phyloP scores from a whole-genome alignment of 92 coral and sea anemone genomes.

The Scolanthus callimorphus region DNA sequence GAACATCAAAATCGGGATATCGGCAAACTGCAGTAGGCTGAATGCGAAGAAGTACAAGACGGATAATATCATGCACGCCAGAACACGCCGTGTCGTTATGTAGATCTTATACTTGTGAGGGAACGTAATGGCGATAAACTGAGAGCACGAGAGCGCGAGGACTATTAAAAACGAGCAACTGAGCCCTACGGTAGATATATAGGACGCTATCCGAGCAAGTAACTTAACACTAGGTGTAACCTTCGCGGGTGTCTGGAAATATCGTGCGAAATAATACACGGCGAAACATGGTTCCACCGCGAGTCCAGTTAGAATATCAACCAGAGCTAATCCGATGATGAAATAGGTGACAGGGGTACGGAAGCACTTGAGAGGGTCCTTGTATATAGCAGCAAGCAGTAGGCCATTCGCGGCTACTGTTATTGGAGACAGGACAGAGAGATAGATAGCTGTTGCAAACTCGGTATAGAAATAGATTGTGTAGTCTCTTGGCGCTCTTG shows the following conservation, averaged over 20 bases:
- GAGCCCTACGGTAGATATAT: conserved; percentile 39
- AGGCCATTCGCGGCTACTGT: conserved; percentile 66
- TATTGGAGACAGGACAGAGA: conserved; percentile 56
- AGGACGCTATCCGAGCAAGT: conserved; percentile 21
- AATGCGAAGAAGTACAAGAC: conserved; percentile 52
- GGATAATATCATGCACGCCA: conserved; percentile 18
- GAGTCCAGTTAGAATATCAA: conserved; percentile 62
- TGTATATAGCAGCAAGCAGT: conserved; percentile 54
- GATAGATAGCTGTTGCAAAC: conserved; percentile 43
- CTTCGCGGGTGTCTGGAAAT: conserved; percentile 8
- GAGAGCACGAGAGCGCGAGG: conserved; percentile 58
- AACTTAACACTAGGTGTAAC: conserved; percentile 12
- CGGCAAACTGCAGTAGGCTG: conserved; percentile 39
- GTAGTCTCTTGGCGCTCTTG: conserved; percentile 2
- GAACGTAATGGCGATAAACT: conserved; percentile 70
- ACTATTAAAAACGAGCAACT: conserved; percentile 64
- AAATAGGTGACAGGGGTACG: conserved; percentile 76
- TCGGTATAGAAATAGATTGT: conserved; percentile 33
- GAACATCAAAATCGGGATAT: conserved; percentile 23
- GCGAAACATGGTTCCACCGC: conserved; percentile 70
- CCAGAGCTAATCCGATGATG: conserved; percentile 57
- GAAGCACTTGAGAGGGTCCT: conserved; percentile 69
- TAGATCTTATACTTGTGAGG: conserved; percentile 61
- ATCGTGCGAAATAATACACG: conserved; percentile 35
- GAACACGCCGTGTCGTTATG: conserved; percentile 55